Evolutionary conservation across 2,797 vertebrate species (phyloP).

Genomic region (Muscicapa striata): DNA sequence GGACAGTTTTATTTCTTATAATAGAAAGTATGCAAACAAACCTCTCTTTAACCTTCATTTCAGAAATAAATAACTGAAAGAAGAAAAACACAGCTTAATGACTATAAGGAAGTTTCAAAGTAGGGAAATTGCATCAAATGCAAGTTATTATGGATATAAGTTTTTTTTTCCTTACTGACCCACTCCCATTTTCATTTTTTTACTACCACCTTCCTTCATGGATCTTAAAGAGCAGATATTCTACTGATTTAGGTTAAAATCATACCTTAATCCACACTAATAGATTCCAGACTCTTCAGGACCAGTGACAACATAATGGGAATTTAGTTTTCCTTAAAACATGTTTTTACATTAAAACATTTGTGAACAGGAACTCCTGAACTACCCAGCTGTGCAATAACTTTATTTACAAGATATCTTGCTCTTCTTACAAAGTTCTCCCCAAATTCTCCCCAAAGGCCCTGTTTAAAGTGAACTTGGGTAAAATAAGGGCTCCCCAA

Average conservation of each 20-base stretch:
- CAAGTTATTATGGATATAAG: neutral
- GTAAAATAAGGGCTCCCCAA: neutral
- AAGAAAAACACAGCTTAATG: neutral
- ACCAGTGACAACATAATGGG: neutral
- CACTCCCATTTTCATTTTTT: neutral
- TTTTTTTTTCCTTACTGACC: neutral
- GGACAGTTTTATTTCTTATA: neutral
- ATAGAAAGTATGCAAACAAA: neutral
- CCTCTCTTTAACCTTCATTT: neutral
- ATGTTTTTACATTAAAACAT: neutral
- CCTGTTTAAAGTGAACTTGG: neutral
- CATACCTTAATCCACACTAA: neutral
- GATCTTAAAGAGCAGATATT: neutral
- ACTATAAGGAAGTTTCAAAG: neutral
- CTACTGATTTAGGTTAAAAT: neutral
- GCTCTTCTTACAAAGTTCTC: neutral
- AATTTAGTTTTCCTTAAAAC: neutral
- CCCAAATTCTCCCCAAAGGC: neutral
- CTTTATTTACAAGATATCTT: neutral
- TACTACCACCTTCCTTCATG: accelerated
- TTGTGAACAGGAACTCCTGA: neutral
- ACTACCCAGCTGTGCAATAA: neutral
- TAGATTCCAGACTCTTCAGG: neutral
- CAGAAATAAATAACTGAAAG: neutral
- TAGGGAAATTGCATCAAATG: neutral